Evolutionary conservation across 1,140 invertebrate genomes (phyloP).

Genomic region (Subanguina moxae): DNA sequence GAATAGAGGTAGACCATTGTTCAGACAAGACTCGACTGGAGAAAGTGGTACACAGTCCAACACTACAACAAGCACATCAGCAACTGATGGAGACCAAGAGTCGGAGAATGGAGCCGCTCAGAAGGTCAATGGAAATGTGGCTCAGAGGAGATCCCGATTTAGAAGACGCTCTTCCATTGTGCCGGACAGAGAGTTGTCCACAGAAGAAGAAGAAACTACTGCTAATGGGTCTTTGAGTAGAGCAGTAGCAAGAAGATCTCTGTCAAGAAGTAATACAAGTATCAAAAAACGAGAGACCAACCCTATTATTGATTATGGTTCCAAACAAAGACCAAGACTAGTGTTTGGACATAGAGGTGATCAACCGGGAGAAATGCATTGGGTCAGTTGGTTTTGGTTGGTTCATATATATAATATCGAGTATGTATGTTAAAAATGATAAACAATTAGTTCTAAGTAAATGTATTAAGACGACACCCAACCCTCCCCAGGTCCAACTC

Average conservation of each 20-base stretch:
- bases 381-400: neutral
- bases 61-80: constrained; percentile 1
- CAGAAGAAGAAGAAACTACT: neutral
- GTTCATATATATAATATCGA: no score
- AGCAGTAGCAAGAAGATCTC: neutral
- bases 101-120: neutral
- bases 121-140: neutral
- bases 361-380: constrained; percentile 44
- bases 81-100: neutral
- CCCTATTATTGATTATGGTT: constrained; percentile 44
- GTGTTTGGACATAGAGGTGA: constrained; percentile 51
- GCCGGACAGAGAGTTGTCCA: constrained; percentile 32
- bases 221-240: neutral
- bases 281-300: neutral
- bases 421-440: no score
- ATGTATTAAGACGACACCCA: no score
- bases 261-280: neutral
- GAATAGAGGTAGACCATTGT: constrained; percentile 10
- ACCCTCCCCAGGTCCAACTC: no score
- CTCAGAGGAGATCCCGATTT: constrained; percentile 26
- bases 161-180: constrained; percentile 29
- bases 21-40: constrained; percentile 20
- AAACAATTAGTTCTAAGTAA: no score
- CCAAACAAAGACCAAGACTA: constrained; percentile 38
- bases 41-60: neutral